A percentile compares a stretch with the other conserved stretches of the same genome.
Evolutionary conservation across 2,888 invertebrate species (phyloP).

Genomic region (Eupithecia tripunctaria): DNA sequence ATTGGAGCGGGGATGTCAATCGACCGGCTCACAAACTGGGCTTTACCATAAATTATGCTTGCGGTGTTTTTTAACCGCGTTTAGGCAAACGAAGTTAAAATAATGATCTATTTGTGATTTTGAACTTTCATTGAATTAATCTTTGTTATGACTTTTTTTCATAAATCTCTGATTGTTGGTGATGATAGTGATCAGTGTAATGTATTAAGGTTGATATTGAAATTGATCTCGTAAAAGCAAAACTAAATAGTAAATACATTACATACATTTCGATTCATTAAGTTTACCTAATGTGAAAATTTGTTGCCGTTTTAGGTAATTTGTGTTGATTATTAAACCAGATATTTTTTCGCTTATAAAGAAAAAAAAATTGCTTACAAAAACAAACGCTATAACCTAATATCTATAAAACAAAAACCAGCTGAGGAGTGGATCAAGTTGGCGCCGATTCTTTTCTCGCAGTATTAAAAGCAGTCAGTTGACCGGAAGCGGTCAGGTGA

Average conservation of each 20-base stretch:
- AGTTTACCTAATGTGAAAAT: too few relatives aligned
- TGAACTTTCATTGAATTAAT: too few relatives aligned
- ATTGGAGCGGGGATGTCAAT: conserved; percentile 1
- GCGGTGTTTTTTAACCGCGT: background rate
- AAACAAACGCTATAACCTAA: background rate
- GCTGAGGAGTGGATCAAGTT: background rate
- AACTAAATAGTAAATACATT: background rate
- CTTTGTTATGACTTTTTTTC: background rate
- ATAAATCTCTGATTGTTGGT: background rate
- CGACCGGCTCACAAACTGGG: background rate
- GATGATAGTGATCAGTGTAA: background rate
- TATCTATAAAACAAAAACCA: background rate
- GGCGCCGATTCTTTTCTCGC: conserved; percentile 2
- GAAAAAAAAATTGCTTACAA: too few relatives aligned
- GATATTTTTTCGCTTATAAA: background rate
- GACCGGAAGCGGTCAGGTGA: conserved; percentile 9
- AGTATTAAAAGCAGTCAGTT: background rate
- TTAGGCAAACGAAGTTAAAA: background rate
- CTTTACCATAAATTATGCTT: background rate
- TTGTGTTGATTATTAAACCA: too few relatives aligned
- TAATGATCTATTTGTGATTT: background rate
- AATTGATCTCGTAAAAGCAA: background rate
- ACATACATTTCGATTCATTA: too few relatives aligned
- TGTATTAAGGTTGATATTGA: too few relatives aligned
- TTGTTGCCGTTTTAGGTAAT: too few relatives aligned